Evolutionary conservation across 2,888 invertebrate species (phyloP), one percentile per base, ranked within the genome.

Genomic region (Marronus borbonicus): DNA sequence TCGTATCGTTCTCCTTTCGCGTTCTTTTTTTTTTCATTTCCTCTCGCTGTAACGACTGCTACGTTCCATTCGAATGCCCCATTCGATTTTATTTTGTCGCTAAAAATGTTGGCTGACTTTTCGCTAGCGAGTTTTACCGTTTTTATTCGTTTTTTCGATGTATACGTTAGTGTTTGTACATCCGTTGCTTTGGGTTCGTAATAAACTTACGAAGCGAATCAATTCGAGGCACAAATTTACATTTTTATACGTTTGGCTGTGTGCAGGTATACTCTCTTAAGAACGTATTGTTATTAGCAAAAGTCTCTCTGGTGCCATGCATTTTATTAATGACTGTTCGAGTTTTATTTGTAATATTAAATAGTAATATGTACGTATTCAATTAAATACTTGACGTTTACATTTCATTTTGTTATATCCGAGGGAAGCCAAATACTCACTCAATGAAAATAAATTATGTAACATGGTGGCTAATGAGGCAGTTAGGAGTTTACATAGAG

Each of bases 71-170:
- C 66, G 44, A 44, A 66, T 66, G 49, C 49, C 24, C 44, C 7
- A 12, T 66, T 66, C 66, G 66, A 66, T 44, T 66, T 66, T 66
- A 66, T 66, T 49, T 24, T 17, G 44, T 49, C 44, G 44, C 20
- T 31, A 62, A 62, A 62, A 62, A 62, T 62, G 62, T 14, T 14
- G 20, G 62, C 31, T 12, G 44, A 12, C 44, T 62, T 62, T 62
- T 62, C 62, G 28, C 62, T 62, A 10, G 62, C 28, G 62, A 62
- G 24, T 10, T 10, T 24, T 60, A 17, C 20, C 28, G 12, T 20
- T 60, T 24, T 24, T 28, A 3, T 17, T 55, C 7, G 4, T 55
- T 5, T 31, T 31, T 31, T 31, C 31, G 31, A 8, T 20, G 20
- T 55, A 62, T 12, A 28, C 10, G 28, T 28, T 44, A 44, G 8